Conservation (phyloP, 2,113 vertebrate species). For the Ptilorrhoa leucosticta region DNA sequence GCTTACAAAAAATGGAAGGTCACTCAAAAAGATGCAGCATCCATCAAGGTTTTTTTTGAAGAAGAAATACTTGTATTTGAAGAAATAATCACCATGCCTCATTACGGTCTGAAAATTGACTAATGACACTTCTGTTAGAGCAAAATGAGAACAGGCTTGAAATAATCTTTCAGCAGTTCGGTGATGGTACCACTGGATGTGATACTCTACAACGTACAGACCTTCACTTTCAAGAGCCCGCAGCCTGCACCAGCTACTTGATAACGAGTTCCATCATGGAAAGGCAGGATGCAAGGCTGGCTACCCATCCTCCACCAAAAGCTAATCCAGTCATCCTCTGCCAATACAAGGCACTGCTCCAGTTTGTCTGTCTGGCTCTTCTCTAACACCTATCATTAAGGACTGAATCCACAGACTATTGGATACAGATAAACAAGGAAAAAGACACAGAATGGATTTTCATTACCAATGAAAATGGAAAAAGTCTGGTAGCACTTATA, state of each 20-base stretch:
- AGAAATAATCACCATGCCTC: neutral
- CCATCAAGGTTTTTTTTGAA: neutral
- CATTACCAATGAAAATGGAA: neutral
- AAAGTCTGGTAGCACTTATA: neutral
- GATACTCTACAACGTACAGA: fast-evolving
- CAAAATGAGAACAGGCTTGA: neutral
- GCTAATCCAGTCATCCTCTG: neutral
- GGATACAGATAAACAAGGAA: neutral
- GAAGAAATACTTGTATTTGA: neutral
- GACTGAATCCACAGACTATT: neutral
- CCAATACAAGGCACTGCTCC: neutral
- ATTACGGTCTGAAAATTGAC: neutral
- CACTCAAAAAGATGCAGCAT: neutral
- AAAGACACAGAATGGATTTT: neutral
- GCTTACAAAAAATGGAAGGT: neutral
- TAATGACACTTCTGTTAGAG: neutral
- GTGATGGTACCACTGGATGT: neutral
- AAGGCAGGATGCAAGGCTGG: neutral
- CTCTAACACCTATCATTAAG: neutral
- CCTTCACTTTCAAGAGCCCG: fast-evolving
- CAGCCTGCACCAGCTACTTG: neutral
- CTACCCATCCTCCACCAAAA: neutral
- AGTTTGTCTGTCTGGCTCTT: neutral
- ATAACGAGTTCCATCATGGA: neutral
- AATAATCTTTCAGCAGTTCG: neutral